These are phyloP conservation scores for Gavialis gangeticus DNA, from an alignment of 2,113 vertebrate species.

Conservation along the genomic window DNA sequence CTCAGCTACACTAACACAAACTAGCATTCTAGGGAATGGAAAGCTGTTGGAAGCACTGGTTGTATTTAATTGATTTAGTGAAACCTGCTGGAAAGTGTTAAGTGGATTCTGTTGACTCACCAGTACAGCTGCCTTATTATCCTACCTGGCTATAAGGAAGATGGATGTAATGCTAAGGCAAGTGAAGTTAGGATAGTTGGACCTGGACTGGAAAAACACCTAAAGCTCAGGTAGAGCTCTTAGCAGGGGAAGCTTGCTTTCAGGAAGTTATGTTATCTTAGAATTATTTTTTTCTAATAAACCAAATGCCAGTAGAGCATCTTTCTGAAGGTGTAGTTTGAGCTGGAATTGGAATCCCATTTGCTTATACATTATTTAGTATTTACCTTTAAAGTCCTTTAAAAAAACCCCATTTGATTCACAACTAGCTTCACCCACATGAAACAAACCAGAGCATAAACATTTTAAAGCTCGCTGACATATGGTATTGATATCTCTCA, in stretches of 20 bases:
- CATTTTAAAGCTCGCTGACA: neutral
- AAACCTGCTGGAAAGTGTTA: neutral
- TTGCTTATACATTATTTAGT: neutral
- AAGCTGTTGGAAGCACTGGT: neutral
- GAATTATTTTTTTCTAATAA: too few species aligned
- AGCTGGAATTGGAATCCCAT: too few species aligned
- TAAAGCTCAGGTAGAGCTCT: too few species aligned
- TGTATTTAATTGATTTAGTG: neutral
- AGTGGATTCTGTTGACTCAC: neutral
- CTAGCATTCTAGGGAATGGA: neutral
- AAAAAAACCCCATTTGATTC: neutral
- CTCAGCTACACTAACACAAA: neutral
- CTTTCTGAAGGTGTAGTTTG: too few species aligned
- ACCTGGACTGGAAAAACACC: too few species aligned
- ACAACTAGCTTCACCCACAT: neutral
- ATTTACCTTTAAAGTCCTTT: neutral
- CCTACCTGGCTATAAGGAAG: neutral
- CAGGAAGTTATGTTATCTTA: too few species aligned
- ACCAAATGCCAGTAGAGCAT: too few species aligned
- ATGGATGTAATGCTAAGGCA: neutral
- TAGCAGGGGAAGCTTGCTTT: too few species aligned
- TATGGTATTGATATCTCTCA: neutral
- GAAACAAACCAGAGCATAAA: neutral
- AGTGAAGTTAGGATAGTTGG: neutral
- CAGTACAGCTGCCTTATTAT: neutral